A percentile compares a stretch with the other conserved stretches of the same genome.
These are phyloP conservation scores for Dipodomys merriami DNA, from an alignment of 2,113 vertebrate genomes.

Conservation along the genomic window DNA sequence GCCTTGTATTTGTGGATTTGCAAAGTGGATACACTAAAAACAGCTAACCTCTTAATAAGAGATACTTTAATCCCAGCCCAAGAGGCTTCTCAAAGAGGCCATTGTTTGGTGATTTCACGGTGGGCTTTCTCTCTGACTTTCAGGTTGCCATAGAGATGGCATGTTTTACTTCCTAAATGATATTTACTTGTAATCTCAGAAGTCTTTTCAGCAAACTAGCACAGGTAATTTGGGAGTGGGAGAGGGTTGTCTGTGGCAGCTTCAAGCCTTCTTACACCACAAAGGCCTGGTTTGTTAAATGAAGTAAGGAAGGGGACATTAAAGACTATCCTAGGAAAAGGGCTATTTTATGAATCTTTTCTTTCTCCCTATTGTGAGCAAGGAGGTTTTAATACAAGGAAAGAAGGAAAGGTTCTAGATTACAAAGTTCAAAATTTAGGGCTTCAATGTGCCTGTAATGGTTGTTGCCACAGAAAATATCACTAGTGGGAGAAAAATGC, in stretches of 20 bases:
- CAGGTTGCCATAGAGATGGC: conserved; percentile 82
- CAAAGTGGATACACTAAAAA: conserved; percentile 60
- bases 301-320: conserved; percentile 31
- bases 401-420: conserved; percentile 26
- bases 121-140: conserved; percentile 81
- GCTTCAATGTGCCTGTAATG: neutral
- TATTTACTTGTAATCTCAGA: conserved; percentile 82
- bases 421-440: conserved; percentile 15
- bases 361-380: conserved; percentile 16
- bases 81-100: conserved; percentile 79
- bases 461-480: conserved; percentile 8
- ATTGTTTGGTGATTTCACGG: conserved; percentile 84
- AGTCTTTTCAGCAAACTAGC: conserved; percentile 77
- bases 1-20: conserved; percentile 58
- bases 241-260: neutral
- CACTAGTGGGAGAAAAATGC: neutral
- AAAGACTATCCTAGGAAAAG: conserved; percentile 33
- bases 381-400: conserved; percentile 39
- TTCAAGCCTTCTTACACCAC: conserved; percentile 20
- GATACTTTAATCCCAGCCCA: conserved; percentile 64
- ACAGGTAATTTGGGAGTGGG: conserved; percentile 75
- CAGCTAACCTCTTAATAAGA: conserved; percentile 74
- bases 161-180: conserved; percentile 81
- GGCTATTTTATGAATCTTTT: neutral
- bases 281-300: conserved; percentile 47